These are phyloP conservation scores for Drosophila nr. perissopoda DNA, from an alignment of 2,888 invertebrate species.

Conservation along the genomic window DNA sequence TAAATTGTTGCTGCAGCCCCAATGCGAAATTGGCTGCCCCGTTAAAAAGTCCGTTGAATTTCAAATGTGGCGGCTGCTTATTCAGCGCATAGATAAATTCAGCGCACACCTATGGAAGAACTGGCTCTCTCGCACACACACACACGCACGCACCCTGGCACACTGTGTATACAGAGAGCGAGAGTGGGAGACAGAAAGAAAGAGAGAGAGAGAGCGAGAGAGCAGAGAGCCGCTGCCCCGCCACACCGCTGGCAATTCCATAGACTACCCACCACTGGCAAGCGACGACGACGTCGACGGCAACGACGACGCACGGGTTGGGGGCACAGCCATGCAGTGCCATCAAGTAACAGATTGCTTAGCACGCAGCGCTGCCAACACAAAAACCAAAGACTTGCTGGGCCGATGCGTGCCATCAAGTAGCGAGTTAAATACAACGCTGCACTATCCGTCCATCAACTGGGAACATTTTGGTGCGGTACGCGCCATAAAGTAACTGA, in stretches of 20 bases:
- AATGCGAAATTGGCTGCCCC: constrained; percentile 45
- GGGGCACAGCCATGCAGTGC: constrained; percentile 63
- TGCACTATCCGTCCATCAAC: constrained; percentile 34
- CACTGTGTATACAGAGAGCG: constrained; percentile 10
- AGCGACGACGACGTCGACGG: constrained; percentile 46
- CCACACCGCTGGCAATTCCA: constrained; percentile 46
- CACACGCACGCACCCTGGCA: constrained; percentile 1
- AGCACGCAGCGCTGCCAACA: constrained; percentile 27
- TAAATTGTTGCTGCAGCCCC: constrained; percentile 50
- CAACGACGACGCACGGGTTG: constrained; percentile 62
- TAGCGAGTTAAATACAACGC: constrained; percentile 43
- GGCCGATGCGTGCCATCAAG: constrained; percentile 71
- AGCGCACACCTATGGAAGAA: constrained; percentile 37
- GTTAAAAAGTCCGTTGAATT: constrained; percentile 59
- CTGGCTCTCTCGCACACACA: constrained; percentile 31
- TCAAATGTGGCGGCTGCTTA: constrained; percentile 55
- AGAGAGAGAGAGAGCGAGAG: constrained; percentile 2
- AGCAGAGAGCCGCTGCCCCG: constrained; percentile 20
- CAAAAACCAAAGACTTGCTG: constrained; percentile 71
- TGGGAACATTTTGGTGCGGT: constrained; percentile 81
- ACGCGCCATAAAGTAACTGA: constrained; percentile 81
- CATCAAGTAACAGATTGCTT: constrained; percentile 69
- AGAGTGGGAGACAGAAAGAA: constrained; percentile 3
- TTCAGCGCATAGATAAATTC: constrained; percentile 66
- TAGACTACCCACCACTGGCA: constrained; percentile 66